Conservation (phyloP, 2,113 vertebrate species). For the Onychostruthus taczanowskii region DNA sequence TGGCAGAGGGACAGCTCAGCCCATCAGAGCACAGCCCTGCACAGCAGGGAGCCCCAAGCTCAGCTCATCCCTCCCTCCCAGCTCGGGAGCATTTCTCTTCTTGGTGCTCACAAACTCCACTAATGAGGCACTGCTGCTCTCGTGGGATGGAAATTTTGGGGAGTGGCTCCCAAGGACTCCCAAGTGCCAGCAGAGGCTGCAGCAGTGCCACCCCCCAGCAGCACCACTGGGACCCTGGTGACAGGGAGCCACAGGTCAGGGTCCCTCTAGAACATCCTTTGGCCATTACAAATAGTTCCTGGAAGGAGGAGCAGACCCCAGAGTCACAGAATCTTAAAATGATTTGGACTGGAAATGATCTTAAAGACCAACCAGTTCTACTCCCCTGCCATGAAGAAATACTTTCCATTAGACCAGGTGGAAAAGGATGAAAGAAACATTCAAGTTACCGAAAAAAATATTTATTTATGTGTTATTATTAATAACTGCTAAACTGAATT, state of each 20-base stretch:
- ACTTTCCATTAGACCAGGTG: not conserved
- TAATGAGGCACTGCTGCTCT: not conserved
- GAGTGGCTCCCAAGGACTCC: not conserved
- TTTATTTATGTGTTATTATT: not conserved
- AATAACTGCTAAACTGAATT: not conserved
- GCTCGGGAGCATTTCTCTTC: not conserved
- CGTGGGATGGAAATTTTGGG: not conserved
- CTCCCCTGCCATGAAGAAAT: not conserved
- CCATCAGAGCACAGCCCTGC: not conserved
- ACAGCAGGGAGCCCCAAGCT: not conserved
- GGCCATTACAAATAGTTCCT: not conserved
- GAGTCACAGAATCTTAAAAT: not conserved
- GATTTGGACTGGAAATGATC: not conserved
- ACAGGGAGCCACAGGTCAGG: not conserved
- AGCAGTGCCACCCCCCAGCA: not conserved
- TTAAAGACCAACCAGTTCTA: not conserved
- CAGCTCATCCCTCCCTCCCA: not conserved
- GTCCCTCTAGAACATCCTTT: fast-evolving
- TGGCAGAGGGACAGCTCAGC: not conserved
- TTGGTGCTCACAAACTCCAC: not conserved
- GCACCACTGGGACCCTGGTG: not conserved
- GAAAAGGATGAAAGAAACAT: not conserved
- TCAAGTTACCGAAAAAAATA: not conserved
- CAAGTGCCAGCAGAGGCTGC: not conserved
- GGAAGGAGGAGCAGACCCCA: not conserved